These are phyloP conservation scores for Campodea augens DNA, from an alignment of 1,140 invertebrate genomes.

Conservation along the genomic window DNA sequence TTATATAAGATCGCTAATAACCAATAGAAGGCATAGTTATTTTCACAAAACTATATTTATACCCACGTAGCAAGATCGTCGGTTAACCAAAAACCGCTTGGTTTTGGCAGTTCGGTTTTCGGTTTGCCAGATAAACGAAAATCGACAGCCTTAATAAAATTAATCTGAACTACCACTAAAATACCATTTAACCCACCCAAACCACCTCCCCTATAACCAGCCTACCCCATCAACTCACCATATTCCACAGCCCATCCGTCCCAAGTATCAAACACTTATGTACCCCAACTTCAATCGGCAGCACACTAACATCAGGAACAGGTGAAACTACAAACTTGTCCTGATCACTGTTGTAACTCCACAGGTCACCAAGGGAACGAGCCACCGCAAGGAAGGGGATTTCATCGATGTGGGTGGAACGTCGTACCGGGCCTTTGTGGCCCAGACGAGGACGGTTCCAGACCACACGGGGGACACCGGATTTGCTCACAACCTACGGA, in stretches of 20 bases:
- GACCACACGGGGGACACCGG: constrained; percentile 84
- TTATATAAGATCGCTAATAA: too few relatives aligned
- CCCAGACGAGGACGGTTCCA: constrained; percentile 79
- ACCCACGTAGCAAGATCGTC: too few relatives aligned
- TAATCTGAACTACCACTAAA: too few relatives aligned
- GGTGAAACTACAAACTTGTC: constrained; percentile 92
- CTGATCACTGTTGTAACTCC: constrained; percentile 82
- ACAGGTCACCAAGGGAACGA: constrained; percentile 82
- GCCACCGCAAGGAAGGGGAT: constrained; percentile 94
- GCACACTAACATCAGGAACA: constrained; percentile 80
- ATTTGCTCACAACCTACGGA: constrained; percentile 50
- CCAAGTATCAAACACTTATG: constrained; percentile 82
- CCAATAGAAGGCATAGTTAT: too few relatives aligned
- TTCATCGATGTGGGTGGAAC: constrained; percentile 73
- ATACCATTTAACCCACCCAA: too few relatives aligned
- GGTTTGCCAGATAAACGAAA: too few relatives aligned
- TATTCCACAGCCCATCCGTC: constrained; percentile 93
- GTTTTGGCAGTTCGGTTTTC: too few relatives aligned
- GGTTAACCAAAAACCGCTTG: too few relatives aligned
- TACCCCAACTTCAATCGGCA: constrained; percentile 56
- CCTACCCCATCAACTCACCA: too few relatives aligned
- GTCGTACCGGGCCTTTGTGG: constrained; percentile 57
- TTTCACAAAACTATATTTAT: too few relatives aligned
- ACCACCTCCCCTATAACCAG: too few relatives aligned
- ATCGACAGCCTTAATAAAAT: too few relatives aligned